Conservation (phyloP, 2,888 invertebrate genomes). For the Nebria salina region DNA sequence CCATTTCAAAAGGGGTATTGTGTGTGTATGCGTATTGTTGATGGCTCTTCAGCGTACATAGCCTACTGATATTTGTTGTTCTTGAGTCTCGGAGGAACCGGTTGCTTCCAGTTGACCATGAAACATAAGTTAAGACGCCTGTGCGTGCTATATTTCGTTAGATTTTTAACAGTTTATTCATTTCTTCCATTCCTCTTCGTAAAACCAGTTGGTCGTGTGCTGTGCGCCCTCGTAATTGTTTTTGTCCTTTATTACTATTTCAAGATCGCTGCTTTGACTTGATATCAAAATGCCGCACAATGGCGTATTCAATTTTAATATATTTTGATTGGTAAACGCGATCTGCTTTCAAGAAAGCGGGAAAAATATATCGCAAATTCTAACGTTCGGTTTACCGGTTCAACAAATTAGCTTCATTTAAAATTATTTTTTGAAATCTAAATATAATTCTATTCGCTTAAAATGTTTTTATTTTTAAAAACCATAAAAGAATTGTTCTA, state of each 20-base stretch:
- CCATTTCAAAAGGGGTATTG: background rate
- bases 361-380: too few species aligned
- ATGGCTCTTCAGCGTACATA: background rate
- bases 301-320: background rate
- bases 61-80: background rate
- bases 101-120: constrained; percentile 15
- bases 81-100: constrained; percentile 8
- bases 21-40: constrained; percentile 7
- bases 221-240: constrained; percentile 11
- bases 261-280: background rate
- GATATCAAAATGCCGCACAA: background rate
- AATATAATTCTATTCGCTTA: too few species aligned
- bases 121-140: constrained; percentile 11
- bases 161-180: constrained; percentile 16
- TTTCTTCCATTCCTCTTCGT: background rate
- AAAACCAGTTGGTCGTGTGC: constrained; percentile 20
- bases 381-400: too few species aligned
- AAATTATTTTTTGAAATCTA: too few species aligned
- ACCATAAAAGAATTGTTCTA: too few species aligned
- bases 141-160: constrained; percentile 18
- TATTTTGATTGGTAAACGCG: too few species aligned
- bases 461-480: too few species aligned
- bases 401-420: too few species aligned
- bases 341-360: too few species aligned
- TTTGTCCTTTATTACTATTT: background rate